phyloP scores from a whole-genome alignment of 2,888 invertebrate species.

The Drosophila putrida region DNA sequence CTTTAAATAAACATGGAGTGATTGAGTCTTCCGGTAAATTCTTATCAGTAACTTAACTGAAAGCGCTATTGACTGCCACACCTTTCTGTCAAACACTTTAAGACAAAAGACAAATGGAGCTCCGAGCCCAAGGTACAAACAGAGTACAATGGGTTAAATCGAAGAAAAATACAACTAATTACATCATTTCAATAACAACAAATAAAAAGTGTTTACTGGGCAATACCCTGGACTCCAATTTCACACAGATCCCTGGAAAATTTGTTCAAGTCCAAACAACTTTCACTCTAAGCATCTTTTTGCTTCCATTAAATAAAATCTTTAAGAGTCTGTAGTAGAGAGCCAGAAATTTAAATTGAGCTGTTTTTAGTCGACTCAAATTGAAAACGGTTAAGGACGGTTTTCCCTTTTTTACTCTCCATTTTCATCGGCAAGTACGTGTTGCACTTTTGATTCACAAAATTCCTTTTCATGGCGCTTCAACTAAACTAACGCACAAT shows the following conservation, averaged over 20 bases:
- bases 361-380: constrained; percentile 2
- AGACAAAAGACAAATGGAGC: constrained; percentile 24
- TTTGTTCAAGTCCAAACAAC: no score
- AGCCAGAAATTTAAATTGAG: background rate
- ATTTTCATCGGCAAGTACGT: constrained; percentile 48
- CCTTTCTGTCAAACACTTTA: constrained; percentile 45
- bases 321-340: background rate
- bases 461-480: constrained; percentile 33
- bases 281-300: background rate
- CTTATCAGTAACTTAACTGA: constrained; percentile 45
- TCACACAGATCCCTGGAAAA: no score
- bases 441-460: constrained; percentile 57
- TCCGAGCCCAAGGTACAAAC: constrained; percentile 1
- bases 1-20: constrained; percentile 38
- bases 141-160: constrained; percentile 32
- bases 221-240: background rate
- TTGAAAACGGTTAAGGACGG: constrained; percentile 14
- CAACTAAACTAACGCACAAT: constrained; percentile 39
- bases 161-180: background rate
- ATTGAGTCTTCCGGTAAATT: constrained; percentile 50
- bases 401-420: constrained; percentile 9
- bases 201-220: background rate
- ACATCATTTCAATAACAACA: background rate
- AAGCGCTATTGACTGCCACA: constrained; percentile 42
- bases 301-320: background rate